Conservation (phyloP, 2,113 vertebrate species). For the Heterocephalus glaber region DNA sequence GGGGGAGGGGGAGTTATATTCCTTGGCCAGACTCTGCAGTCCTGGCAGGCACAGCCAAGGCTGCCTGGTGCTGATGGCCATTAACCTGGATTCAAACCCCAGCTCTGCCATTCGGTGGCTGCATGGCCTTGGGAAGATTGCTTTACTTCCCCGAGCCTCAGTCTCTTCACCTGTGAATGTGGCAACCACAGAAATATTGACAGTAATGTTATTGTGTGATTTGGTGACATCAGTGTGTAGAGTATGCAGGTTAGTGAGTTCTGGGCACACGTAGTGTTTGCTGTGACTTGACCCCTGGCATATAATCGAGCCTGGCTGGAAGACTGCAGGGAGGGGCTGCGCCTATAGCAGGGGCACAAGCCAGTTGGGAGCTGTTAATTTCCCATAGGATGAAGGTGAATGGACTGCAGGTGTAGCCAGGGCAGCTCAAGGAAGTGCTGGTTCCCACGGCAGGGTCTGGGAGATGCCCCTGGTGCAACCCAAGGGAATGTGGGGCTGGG, state of each 20-base stretch:
- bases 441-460: neutral
- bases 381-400: neutral
- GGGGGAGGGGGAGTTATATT: neutral
- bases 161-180: neutral
- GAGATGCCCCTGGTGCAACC: neutral
- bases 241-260: accelerated
- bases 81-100: neutral
- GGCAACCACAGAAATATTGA: neutral
- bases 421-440: neutral
- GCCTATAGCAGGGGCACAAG: accelerated
- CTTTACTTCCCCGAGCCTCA: neutral
- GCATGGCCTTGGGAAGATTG: neutral
- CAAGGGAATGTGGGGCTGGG: neutral
- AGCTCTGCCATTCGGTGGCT: neutral
- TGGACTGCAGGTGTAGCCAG: neutral
- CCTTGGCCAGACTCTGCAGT: neutral
- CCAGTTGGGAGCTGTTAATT: neutral
- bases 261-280: neutral
- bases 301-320: neutral
- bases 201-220: neutral
- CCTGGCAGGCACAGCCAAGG: neutral
- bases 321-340: neutral
- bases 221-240: neutral
- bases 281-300: neutral
- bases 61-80: neutral